phyloP scores from a whole-genome alignment of 2,888 invertebrate species.

The Meloe dianella region DNA sequence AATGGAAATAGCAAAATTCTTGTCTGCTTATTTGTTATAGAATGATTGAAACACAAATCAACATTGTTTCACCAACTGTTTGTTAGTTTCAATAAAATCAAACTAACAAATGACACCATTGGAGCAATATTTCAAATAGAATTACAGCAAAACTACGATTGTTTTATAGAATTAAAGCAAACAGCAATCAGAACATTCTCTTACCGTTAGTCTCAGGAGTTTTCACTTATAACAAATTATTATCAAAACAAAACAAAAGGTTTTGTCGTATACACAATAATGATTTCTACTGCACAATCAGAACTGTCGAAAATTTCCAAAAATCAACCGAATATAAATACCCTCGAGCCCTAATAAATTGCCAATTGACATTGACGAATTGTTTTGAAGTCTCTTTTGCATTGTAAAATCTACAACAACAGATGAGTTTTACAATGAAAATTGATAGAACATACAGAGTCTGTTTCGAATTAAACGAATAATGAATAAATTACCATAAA shows the following conservation, averaged over 20 bases:
- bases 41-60: neutral
- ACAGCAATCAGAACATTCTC: too few relatives aligned
- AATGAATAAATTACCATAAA: neutral
- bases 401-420: conserved; percentile 10
- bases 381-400: conserved; percentile 12
- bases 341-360: neutral
- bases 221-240: too few relatives aligned
- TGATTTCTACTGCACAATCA: too few relatives aligned
- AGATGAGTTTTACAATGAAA: too few relatives aligned
- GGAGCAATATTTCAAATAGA: neutral
- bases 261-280: too few relatives aligned
- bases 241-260: too few relatives aligned
- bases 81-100: neutral
- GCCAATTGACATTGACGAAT: conserved; percentile 17
- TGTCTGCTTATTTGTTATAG: neutral
- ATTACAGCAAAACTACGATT: too few relatives aligned
- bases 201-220: too few relatives aligned
- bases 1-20: neutral
- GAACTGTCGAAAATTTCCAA: neutral
- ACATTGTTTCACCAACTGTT: neutral
- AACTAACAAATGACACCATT: neutral
- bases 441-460: neutral
- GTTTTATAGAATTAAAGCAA: neutral
- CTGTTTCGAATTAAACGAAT: neutral
- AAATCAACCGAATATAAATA: neutral